Evolutionary conservation across 2,888 invertebrate species (phyloP).

Genomic region (Arctia plantaginis): DNA sequence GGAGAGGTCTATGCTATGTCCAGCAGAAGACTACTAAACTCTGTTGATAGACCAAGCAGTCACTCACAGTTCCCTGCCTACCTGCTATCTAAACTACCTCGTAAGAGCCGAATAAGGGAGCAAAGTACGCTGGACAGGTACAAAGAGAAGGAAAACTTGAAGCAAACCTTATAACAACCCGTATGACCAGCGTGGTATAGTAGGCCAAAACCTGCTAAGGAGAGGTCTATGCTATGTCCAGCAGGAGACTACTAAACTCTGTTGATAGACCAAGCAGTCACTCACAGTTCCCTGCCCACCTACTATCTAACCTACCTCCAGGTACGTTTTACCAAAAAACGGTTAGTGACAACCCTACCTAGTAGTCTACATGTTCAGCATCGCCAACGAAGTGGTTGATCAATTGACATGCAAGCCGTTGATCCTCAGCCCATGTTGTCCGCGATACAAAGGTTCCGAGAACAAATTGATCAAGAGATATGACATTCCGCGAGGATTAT

Average conservation of each 20-base stretch:
- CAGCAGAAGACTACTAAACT: too few species aligned
- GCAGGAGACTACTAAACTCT: too few species aligned
- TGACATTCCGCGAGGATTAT: conserved; percentile 10
- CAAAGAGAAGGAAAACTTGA: too few species aligned
- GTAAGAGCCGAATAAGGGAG: too few species aligned
- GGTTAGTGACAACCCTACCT: conserved; percentile 5
- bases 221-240: too few species aligned
- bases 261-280: neutral
- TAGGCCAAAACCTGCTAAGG: too few species aligned
- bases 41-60: neutral
- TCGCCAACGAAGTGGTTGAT: conserved; percentile 5
- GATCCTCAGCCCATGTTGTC: conserved; percentile 9
- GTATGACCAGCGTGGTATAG: too few species aligned
- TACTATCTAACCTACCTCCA: neutral
- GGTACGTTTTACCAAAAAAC: neutral
- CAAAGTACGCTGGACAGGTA: too few species aligned
- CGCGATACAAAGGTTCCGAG: conserved; percentile 16
- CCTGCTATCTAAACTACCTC: neutral
- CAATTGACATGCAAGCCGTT: conserved; percentile 16
- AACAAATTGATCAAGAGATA: conserved; percentile 17
- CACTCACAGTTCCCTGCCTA: too few species aligned
- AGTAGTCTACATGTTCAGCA: conserved; percentile 6
- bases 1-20: too few species aligned
- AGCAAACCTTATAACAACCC: too few species aligned
- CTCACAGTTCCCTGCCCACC: too few species aligned